Conservation (phyloP, 2,888 invertebrate genomes). For the Polydrusus pterygomalis region DNA sequence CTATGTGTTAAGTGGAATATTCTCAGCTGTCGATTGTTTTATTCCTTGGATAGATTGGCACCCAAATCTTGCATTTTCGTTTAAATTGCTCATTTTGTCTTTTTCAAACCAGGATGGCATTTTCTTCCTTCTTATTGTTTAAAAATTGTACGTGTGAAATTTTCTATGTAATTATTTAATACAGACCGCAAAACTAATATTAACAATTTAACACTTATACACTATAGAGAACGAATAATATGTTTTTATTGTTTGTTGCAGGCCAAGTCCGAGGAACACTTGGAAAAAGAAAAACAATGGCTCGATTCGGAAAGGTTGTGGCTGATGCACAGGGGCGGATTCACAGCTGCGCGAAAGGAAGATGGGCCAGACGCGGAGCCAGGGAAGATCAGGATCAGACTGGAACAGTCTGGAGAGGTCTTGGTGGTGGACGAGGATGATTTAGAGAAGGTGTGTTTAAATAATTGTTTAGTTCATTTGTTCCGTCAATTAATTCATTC, state of each 20-base stretch:
- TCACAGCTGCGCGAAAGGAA: conserved; percentile 82
- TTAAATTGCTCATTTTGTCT: too few relatives aligned
- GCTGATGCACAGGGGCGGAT: conserved; percentile 95
- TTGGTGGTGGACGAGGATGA: conserved; percentile 96
- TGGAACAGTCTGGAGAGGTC: conserved; percentile 88
- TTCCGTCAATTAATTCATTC: conserved; percentile 13
- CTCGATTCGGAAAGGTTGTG: conserved; percentile 87
- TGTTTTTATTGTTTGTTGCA: conserved; percentile 70
- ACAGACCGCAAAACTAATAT: too few relatives aligned
- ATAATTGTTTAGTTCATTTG: too few relatives aligned
- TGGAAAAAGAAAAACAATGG: conserved; percentile 80
- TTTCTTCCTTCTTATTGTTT: too few relatives aligned
- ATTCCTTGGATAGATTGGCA: too few relatives aligned
- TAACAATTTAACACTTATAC: too few relatives aligned
- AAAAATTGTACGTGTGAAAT: too few relatives aligned
- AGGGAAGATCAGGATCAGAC: conserved; percentile 83
- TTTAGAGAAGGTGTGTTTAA: conserved; percentile 88
- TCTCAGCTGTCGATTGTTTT: too few relatives aligned
- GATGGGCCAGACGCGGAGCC: conserved; percentile 69
- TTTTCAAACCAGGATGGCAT: too few relatives aligned
- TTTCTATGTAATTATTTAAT: too few relatives aligned
- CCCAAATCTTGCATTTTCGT: too few relatives aligned
- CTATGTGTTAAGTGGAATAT: too few relatives aligned
- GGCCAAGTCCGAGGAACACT: conserved; percentile 82
- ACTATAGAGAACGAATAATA: neutral